Evolutionary conservation across 2,888 invertebrate species (phyloP).

Genomic region (Lepidocyrtoides sp.): DNA sequence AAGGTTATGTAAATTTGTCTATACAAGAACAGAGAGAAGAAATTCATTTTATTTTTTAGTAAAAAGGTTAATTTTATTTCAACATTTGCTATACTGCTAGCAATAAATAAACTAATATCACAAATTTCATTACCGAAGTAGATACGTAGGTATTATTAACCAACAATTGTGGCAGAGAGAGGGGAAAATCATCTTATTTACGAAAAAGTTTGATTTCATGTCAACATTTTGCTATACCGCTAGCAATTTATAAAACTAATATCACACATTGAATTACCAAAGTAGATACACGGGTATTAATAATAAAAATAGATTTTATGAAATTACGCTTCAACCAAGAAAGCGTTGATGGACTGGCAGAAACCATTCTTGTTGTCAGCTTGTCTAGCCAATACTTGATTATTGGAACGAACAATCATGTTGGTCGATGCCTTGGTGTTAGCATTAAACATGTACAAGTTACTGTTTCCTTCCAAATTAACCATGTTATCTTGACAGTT

Average conservation of each 20-base stretch:
- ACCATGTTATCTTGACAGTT: slow-evolving; percentile 82
- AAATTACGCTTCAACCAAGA: slow-evolving; percentile 72
- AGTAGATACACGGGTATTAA: background rate
- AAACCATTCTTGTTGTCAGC: slow-evolving; percentile 82
- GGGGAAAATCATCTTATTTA: too few relatives aligned
- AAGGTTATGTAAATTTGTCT: too few relatives aligned
- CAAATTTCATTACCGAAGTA: too few relatives aligned
- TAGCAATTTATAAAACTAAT: background rate
- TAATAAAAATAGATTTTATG: background rate
- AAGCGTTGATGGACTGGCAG: slow-evolving; percentile 83
- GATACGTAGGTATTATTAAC: too few relatives aligned
- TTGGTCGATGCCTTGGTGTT: slow-evolving; percentile 83
- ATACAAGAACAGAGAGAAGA: too few relatives aligned
- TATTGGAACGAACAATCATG: slow-evolving; percentile 77
- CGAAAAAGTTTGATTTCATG: too few relatives aligned
- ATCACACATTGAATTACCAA: background rate
- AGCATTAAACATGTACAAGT: slow-evolving; percentile 81
- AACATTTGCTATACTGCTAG: too few relatives aligned
- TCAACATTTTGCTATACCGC: too few relatives aligned
- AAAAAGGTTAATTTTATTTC: too few relatives aligned
- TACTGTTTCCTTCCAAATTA: slow-evolving; percentile 74
- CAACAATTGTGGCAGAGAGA: too few relatives aligned
- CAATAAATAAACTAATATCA: too few relatives aligned
- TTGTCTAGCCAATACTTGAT: slow-evolving; percentile 67
- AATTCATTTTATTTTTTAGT: too few relatives aligned